A percentile compares a stretch with the other conserved stretches of the same genome.
These are phyloP conservation scores for Julus scandinavius DNA, from an alignment of 2,888 invertebrate genomes.

Conservation along the genomic window DNA sequence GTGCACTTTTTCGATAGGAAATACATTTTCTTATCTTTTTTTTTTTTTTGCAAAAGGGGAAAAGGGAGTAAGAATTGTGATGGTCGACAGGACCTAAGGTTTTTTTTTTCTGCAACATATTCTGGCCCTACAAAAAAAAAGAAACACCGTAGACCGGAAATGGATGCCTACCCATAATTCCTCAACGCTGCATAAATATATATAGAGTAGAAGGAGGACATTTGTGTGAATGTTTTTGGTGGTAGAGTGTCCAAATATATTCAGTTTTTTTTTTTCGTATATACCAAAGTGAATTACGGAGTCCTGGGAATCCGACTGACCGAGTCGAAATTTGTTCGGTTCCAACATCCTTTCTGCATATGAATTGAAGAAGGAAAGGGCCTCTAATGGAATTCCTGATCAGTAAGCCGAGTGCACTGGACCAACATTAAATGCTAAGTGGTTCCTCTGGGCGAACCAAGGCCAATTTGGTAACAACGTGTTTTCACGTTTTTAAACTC, in stretches of 20 bases:
- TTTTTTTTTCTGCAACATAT: not conserved
- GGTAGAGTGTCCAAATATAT: not conserved
- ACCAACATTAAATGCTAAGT: conserved; percentile 34
- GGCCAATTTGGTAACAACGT: not conserved
- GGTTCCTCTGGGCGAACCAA: not conserved
- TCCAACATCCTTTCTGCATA: not conserved
- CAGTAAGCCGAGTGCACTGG: conserved; percentile 1
- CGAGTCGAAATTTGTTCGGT: not conserved
- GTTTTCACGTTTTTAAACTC: too few species aligned
- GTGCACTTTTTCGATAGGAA: not conserved
- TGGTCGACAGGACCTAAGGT: not conserved
- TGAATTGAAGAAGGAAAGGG: not conserved
- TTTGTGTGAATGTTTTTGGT: too few species aligned
- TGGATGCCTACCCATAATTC: not conserved
- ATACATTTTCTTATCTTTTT: conserved; percentile 23
- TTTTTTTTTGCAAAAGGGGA: not conserved
- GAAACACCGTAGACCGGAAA: not conserved
- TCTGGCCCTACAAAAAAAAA: too few species aligned
- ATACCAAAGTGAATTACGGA: not conserved
- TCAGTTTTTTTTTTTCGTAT: not conserved
- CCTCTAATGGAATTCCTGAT: not conserved
- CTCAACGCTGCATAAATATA: not conserved
- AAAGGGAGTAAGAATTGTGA: not conserved
- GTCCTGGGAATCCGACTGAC: conserved; percentile 34
- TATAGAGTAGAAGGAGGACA: not conserved